Conservation (phyloP, 2,797 vertebrate species). For the Pelodytes ibericus region DNA sequence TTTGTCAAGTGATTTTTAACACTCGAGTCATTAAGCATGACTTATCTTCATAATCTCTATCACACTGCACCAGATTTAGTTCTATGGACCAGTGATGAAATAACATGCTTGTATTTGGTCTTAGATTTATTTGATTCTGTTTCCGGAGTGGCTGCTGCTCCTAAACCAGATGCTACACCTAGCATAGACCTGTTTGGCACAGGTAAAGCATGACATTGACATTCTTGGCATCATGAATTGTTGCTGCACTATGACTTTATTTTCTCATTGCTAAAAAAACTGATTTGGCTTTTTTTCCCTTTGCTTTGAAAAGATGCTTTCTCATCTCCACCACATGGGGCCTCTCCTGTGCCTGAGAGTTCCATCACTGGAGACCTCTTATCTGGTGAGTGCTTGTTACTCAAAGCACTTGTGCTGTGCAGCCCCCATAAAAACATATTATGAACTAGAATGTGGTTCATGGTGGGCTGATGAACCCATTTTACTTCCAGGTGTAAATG, state of each 20-base stretch:
- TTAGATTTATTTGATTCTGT: slow-evolving; percentile 99
- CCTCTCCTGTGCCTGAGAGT: slow-evolving; percentile 92
- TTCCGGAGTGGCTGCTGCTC: slow-evolving; percentile 87
- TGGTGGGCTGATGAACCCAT: neutral
- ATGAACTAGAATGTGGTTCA: neutral
- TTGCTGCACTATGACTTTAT: slow-evolving; percentile 36
- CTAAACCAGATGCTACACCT: slow-evolving; percentile 94
- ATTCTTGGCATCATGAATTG: slow-evolving; percentile 52
- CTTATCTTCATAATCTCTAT: slow-evolving; percentile 24
- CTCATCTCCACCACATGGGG: slow-evolving; percentile 85
- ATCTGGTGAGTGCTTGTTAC: slow-evolving; percentile 78
- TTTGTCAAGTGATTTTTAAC: slow-evolving; percentile 55
- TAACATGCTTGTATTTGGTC: slow-evolving; percentile 89
- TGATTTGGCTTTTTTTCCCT: slow-evolving; percentile 69
- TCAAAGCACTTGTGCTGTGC: slow-evolving; percentile 83
- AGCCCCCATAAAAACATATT: slow-evolving; percentile 62
- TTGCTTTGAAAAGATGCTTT: slow-evolving; percentile 78
- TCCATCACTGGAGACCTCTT: slow-evolving; percentile 88
- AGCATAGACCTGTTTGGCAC: slow-evolving; percentile 99
- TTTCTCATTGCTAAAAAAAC: slow-evolving; percentile 43
- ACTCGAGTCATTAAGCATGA: slow-evolving; percentile 61
- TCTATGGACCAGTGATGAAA: slow-evolving; percentile 63
- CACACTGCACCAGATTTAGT: slow-evolving; percentile 4
- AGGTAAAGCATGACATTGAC: slow-evolving; percentile 84
- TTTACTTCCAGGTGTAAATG: neutral